phyloP scores from a whole-genome alignment of 2,113 vertebrate species.

The Puma concolor region DNA sequence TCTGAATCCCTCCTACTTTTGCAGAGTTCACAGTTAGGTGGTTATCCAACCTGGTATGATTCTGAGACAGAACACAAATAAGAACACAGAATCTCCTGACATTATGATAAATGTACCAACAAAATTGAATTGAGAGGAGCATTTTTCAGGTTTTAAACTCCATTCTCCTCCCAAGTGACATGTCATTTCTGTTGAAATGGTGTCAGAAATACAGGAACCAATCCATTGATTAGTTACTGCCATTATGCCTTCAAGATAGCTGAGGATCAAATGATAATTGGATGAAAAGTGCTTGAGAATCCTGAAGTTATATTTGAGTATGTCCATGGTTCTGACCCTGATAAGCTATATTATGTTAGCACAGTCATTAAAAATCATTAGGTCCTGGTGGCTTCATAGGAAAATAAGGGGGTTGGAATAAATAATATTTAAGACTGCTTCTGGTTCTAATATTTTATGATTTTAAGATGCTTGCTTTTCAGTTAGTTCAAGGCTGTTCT shows the following conservation, averaged over 20 bases:
- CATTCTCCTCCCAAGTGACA: background rate
- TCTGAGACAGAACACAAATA: background rate
- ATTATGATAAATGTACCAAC: background rate
- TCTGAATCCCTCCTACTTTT: background rate
- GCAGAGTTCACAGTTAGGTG: background rate
- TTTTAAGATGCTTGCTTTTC: constrained; percentile 18
- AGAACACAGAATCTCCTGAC: background rate
- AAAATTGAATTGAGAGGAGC: background rate
- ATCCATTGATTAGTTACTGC: background rate
- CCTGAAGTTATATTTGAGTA: background rate
- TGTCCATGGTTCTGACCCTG: background rate
- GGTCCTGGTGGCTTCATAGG: background rate
- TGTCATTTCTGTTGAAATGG: constrained; percentile 12
- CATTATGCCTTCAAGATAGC: background rate
- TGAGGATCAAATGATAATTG: constrained; percentile 1
- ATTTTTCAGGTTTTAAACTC: constrained; percentile 46
- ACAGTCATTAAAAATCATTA: background rate
- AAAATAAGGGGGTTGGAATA: background rate
- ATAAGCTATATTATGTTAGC: background rate
- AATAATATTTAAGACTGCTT: background rate
- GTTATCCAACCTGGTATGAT: background rate
- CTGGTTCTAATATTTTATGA: background rate
- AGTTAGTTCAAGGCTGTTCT: background rate
- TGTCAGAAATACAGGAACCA: background rate
- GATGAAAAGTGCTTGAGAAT: background rate